Evolutionary conservation across 2,888 invertebrate genomes (phyloP), one percentile per base, ranked within the genome.

Genomic region (Diplolepis rosae): DNA sequence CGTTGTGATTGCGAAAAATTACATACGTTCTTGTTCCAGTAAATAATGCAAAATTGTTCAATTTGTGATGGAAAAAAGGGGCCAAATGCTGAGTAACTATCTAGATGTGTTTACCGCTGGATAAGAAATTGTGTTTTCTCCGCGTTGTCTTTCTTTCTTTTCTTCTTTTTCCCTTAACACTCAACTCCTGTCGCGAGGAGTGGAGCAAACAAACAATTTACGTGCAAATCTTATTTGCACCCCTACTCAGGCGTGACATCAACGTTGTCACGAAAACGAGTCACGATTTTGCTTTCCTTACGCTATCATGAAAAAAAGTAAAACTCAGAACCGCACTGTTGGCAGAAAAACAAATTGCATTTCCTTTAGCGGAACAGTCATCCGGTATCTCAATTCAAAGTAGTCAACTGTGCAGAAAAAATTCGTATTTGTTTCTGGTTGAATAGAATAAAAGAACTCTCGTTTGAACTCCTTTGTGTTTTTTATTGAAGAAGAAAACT

Each of bases 141-240:
- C 15, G 9, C 24, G 24, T 39, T 18, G n/a, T 65, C 9, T 27
- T 24, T 65, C 22, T 28, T 65, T 65, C 11, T 5, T 13, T 35
- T 13, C 18, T 13, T 39, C 42, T 27, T 42, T 22, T 7, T 6
- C 35, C 22, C 11, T 18, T 22, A 15, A 32, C 54, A 22, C 30
- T 15, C 18, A 18, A 15, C 22, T n/a, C n/a, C 28, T 30, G 28
- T 54, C 32, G 30, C 54, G 32, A 54, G 18, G 32, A 32, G 15
- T 32, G 32, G 18, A 54, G 76, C 76, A 76, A 78, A 79, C 78
- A 79, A 78, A 79, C 78, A 79, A 79, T 79, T 80, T 80, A 78
- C 77, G 78, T 80, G 80, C 78, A 79, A 80, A 80, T 80, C 80
- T 80, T 78, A 79, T 77, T 80, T 79, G 73, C 79, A 73, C 74